Evolutionary conservation across 2,888 invertebrate genomes (phyloP).

Genomic region (Drosophila gaucha): DNA sequence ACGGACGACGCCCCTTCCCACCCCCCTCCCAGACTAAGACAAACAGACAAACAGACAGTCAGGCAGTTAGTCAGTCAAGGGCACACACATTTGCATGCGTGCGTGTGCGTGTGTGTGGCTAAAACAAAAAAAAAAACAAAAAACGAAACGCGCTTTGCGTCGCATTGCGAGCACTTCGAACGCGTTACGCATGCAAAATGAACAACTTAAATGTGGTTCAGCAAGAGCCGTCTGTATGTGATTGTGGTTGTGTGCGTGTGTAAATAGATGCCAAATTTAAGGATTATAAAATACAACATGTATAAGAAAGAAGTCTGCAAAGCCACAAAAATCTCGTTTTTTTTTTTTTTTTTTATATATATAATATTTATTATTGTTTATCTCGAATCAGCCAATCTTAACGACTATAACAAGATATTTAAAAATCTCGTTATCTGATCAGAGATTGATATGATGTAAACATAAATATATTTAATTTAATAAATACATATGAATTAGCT

Average conservation of each 20-base stretch:
- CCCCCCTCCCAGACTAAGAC: constrained; percentile 17
- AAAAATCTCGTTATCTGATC: too few relatives aligned
- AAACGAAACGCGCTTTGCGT: constrained; percentile 41
- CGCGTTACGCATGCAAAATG: constrained; percentile 69
- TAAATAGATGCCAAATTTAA: background rate
- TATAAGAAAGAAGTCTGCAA: too few relatives aligned
- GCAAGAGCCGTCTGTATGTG: constrained; percentile 11
- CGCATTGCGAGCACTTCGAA: constrained; percentile 53
- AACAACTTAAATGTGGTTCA: constrained; percentile 70
- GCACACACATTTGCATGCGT: constrained; percentile 21
- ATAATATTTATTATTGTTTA: too few relatives aligned
- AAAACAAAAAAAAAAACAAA: constrained; percentile 49
- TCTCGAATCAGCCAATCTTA: too few relatives aligned
- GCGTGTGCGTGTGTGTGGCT: constrained; percentile 24
- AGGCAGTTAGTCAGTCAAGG: constrained; percentile 25
- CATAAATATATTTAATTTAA: background rate
- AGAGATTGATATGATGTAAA: too few relatives aligned
- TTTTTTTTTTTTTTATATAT: too few relatives aligned
- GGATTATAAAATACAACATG: background rate
- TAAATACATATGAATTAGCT: background rate
- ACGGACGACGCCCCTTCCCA: constrained; percentile 26
- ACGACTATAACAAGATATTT: too few relatives aligned
- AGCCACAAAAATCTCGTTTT: too few relatives aligned
- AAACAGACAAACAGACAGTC: constrained; percentile 12
- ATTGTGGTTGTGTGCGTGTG: background rate